Base-by-base conservation (phyloP, 2,888 invertebrate species). In the Drosophila anomelani region DNA sequence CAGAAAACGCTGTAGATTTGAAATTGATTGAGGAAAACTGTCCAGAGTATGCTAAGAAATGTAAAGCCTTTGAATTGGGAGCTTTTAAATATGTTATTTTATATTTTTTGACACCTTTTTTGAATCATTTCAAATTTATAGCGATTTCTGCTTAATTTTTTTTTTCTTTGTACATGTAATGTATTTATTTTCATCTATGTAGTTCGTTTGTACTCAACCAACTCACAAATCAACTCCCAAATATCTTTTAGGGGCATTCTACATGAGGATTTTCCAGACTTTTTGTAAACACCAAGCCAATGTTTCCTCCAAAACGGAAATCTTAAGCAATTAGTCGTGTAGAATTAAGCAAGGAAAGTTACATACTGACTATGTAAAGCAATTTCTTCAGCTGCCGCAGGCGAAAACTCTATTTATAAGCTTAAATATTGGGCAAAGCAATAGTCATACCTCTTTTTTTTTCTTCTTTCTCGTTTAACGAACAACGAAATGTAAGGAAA, bases 161-260 rank as follows among this genome's bases (percentile, higher is more conserved):
- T 46, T 39, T 57, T 23, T n/a, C 7, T 29, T 12, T 7, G 12
- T 47, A 29, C 20, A 15, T 13, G n/a, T 15, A 36, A 54, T 36
- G 20, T 61, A 61, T 61, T 61, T 61, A 26, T 26, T 61, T 47
- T 39, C n/a, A 29, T 23, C n/a, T 34, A 32, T 58, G 47, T 57
- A 46, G n/a, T 23, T 32, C 53, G 23, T n/a, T 34, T 63, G 34
- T 64, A 55, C 58, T 51, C 41, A 41, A 57, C 26, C 41, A 38
- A 29, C 46, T 76, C 51, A 53, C 51, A 61, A 68, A 46, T 60
- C 39, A 49, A 41, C 47, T 49, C 26, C 49, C 41, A 49, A 53
- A 62, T 67, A 60, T 62, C 38, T 78, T 76, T 72, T 79, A 76
- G 78, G 67, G 63, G 47, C 46, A 70, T 71, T 62, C 75, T 77